Conservation (phyloP, 2,888 invertebrate species). For the Gnatocerus cornutus region DNA sequence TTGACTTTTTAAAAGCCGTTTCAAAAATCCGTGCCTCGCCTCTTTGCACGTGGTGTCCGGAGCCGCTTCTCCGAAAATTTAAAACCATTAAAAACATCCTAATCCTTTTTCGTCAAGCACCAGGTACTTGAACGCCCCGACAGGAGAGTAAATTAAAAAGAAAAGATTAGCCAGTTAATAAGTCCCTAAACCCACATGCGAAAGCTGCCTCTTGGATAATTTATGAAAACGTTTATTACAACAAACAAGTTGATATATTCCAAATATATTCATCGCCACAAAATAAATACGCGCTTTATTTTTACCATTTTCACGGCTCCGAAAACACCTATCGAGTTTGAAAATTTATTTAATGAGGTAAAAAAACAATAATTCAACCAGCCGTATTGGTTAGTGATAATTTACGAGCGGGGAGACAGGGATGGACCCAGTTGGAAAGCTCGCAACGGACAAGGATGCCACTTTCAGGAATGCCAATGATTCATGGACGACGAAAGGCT, state of each 20-base stretch:
- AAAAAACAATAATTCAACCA: constrained; percentile 70
- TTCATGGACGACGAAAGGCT: constrained; percentile 71
- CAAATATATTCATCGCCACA: constrained; percentile 67
- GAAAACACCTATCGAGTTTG: constrained; percentile 69
- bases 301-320: constrained; percentile 64
- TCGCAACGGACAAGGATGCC: constrained; percentile 37
- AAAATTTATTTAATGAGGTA: constrained; percentile 71
- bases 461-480: constrained; percentile 68
- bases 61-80: constrained; percentile 35
- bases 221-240: constrained; percentile 67
- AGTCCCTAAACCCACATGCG: constrained; percentile 50
- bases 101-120: constrained; percentile 21
- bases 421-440: constrained; percentile 48
- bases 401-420: constrained; percentile 62
- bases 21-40: constrained; percentile 10
- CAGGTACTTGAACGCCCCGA: constrained; percentile 24
- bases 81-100: constrained; percentile 35
- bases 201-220: constrained; percentile 57
- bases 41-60: constrained; percentile 10
- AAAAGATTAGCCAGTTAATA: constrained; percentile 46
- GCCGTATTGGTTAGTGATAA: constrained; percentile 68
- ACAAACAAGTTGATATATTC: constrained; percentile 68
- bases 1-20: constrained; percentile 8
- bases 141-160: constrained; percentile 31
- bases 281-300: constrained; percentile 66